Percentiles rank a stretch among this genome's conserved stretches.
Conservation (phyloP, 2,113 vertebrate species). For the Thamnaconus septentrionalis region DNA sequence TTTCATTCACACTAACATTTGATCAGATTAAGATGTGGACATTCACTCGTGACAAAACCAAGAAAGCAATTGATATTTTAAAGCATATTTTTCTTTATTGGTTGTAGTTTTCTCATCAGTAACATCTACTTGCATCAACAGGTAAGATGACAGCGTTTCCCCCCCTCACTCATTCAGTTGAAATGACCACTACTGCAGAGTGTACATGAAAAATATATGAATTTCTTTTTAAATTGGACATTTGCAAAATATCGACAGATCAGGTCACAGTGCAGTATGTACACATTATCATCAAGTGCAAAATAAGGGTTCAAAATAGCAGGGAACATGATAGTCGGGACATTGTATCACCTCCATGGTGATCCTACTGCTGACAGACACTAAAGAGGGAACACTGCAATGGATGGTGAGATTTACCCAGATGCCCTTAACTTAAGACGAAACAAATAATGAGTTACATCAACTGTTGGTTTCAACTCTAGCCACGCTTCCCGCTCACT, state of each 20-base stretch:
- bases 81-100: slow-evolving; percentile 63
- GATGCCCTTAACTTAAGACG: slow-evolving; percentile 40
- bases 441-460: slow-evolving; percentile 40
- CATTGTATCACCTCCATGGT: slow-evolving; percentile 13
- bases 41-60: not conserved
- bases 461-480: slow-evolving; percentile 6
- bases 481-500: slow-evolving; percentile 71
- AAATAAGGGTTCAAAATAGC: not conserved
- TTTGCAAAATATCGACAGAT: slow-evolving; percentile 39
- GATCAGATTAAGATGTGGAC: not conserved
- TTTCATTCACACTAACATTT: not conserved
- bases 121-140: slow-evolving; percentile 52
- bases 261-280: slow-evolving; percentile 47
- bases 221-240: slow-evolving; percentile 22
- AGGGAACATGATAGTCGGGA: not conserved
- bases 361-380: slow-evolving; percentile 29
- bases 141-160: slow-evolving; percentile 58
- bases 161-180: slow-evolving; percentile 33
- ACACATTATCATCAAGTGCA: slow-evolving; percentile 24
- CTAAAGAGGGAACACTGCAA: slow-evolving; percentile 52
- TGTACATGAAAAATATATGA: slow-evolving; percentile 49
- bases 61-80: slow-evolving; percentile 16
- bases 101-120: slow-evolving; percentile 50
- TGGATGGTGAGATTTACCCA: slow-evolving; percentile 36
- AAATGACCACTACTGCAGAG: slow-evolving; percentile 12